Evolutionary conservation across 1,140 invertebrate genomes (phyloP).

Genomic region (Leptestheria dahalacensis): DNA sequence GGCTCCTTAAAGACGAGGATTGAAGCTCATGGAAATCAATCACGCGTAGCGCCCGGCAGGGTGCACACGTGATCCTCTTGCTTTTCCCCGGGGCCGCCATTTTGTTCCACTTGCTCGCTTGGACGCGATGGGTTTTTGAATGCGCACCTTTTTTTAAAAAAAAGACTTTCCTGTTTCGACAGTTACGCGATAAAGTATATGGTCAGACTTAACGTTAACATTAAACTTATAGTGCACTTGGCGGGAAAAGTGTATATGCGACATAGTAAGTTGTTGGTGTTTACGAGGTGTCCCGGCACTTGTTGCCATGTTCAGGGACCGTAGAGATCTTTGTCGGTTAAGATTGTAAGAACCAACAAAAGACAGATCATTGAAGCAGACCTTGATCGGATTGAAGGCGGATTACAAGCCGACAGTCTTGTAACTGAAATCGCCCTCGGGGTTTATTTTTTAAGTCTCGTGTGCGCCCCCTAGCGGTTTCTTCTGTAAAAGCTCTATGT

Average conservation of each 20-base stretch:
- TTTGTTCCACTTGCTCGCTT: too few relatives aligned
- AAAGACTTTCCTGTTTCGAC: too few relatives aligned
- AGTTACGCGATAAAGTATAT: background rate
- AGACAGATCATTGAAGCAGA: slow-evolving; percentile 6
- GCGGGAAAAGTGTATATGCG: background rate
- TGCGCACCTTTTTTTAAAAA: too few relatives aligned
- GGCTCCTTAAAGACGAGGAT: background rate
- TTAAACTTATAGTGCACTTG: background rate
- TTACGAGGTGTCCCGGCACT: background rate
- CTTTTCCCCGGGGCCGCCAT: too few relatives aligned
- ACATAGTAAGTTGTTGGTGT: background rate
- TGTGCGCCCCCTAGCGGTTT: slow-evolving; percentile 3
- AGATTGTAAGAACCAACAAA: background rate
- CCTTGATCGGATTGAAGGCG: slow-evolving; percentile 10
- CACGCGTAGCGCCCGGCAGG: background rate
- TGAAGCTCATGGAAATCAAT: background rate
- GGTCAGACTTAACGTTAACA: background rate
- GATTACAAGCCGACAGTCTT: slow-evolving; percentile 13
- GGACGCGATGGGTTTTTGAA: too few relatives aligned
- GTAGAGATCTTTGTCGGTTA: background rate
- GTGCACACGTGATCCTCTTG: too few relatives aligned
- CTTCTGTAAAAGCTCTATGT: too few relatives aligned
- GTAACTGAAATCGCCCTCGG: background rate
- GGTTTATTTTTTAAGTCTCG: background rate
- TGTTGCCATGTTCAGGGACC: too few relatives aligned